Percentiles rank a stretch among this genome's conserved stretches.
These are phyloP conservation scores for Volucella bombylans DNA, from an alignment of 2,888 invertebrate genomes.

Conservation along the genomic window DNA sequence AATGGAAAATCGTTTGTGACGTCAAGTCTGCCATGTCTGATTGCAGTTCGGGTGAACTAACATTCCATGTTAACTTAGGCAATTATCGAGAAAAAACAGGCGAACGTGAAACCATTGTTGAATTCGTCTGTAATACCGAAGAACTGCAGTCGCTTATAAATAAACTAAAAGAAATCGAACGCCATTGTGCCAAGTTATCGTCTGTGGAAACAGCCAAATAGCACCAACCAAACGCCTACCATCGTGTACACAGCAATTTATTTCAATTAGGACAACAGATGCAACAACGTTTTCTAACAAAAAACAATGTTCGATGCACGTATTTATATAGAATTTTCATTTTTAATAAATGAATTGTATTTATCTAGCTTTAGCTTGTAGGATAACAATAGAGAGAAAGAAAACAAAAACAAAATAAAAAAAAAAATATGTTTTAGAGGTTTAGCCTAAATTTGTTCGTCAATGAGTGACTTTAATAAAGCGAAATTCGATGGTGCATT, in stretches of 20 bases:
- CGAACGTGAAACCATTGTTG: slow-evolving; percentile 79
- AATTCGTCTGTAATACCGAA: slow-evolving; percentile 81
- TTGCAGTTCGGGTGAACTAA: slow-evolving; percentile 78
- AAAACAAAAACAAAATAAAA: background rate
- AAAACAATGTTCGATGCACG: slow-evolving; percentile 46
- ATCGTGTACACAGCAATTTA: slow-evolving; percentile 50
- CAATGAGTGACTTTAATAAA: slow-evolving; percentile 81
- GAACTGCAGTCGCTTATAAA: slow-evolving; percentile 82
- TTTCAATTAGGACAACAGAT: slow-evolving; percentile 49
- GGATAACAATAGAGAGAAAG: slow-evolving; percentile 27
- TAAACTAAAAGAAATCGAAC: slow-evolving; percentile 81
- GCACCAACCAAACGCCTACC: slow-evolving; percentile 38
- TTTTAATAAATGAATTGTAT: slow-evolving; percentile 50
- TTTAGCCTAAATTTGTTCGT: slow-evolving; percentile 75
- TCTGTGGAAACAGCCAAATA: slow-evolving; percentile 61
- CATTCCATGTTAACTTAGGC: slow-evolving; percentile 81
- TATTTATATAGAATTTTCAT: slow-evolving; percentile 53
- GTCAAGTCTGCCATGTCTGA: slow-evolving; percentile 80
- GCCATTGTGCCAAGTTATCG: slow-evolving; percentile 80
- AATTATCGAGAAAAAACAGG: slow-evolving; percentile 79
- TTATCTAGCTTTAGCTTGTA: slow-evolving; percentile 66
- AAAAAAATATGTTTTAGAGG: slow-evolving; percentile 26
- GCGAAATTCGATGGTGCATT: slow-evolving; percentile 84
- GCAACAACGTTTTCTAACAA: slow-evolving; percentile 34
- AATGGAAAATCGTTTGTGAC: slow-evolving; percentile 82